A percentile compares a stretch with the other conserved stretches of the same genome.
These are phyloP conservation scores for Osmerus eperlanus DNA, from an alignment of 2,113 vertebrate genomes.

Conservation along the genomic window DNA sequence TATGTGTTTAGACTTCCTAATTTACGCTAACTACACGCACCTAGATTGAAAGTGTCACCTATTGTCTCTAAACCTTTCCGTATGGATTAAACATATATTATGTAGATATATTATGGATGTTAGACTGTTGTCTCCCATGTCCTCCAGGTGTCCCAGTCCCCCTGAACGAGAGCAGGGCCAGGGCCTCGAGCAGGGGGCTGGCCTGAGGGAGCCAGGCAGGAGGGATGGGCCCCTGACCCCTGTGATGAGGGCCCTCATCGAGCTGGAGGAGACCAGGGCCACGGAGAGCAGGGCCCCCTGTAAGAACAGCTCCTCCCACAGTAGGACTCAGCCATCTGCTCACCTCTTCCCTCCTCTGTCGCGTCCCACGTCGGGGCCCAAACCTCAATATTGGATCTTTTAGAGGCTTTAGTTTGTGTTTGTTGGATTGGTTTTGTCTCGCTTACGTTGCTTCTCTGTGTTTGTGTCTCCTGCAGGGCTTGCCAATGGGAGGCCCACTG, in stretches of 20 bases:
- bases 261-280: slow-evolving; percentile 83
- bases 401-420: slow-evolving; percentile 1
- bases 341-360: background rate
- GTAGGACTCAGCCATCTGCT: slow-evolving; percentile 22
- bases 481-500: slow-evolving; percentile 64
- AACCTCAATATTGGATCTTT: background rate
- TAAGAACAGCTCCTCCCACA: slow-evolving; percentile 43
- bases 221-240: slow-evolving; percentile 76
- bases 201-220: slow-evolving; percentile 45
- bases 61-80: background rate
- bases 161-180: slow-evolving; percentile 54
- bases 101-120: too few relatives aligned
- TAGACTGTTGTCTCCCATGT: background rate
- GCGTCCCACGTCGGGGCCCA: too few relatives aligned
- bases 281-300: slow-evolving; percentile 79
- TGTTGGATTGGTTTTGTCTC: background rate
- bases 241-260: slow-evolving; percentile 84
- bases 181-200: background rate
- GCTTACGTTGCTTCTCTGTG: background rate
- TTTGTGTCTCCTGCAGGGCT: slow-evolving; percentile 65
- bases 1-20: background rate
- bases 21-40: background rate
- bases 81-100: background rate
- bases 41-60: background rate
- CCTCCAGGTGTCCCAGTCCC: slow-evolving; percentile 51